Evolutionary conservation across 2,113 vertebrate species (phyloP).

Genomic region (Meles meles): DNA sequence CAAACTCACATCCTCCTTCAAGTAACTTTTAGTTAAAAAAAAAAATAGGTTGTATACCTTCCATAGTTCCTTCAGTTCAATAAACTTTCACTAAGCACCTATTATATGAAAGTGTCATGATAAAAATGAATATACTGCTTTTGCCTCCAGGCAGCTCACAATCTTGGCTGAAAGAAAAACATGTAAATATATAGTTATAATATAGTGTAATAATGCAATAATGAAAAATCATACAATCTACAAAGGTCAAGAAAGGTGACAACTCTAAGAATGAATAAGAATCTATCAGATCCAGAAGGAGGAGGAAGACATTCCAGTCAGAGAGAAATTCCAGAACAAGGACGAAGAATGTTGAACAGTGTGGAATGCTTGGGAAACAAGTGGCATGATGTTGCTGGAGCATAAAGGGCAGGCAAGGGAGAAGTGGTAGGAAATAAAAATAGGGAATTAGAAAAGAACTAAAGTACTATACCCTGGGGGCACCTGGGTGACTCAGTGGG

Average conservation of each 20-base stretch:
- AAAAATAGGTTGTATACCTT: neutral
- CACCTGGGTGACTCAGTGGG: too few species aligned
- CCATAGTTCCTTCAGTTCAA: slow-evolving; percentile 3
- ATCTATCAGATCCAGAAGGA: neutral
- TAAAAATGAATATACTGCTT: neutral
- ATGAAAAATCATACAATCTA: neutral
- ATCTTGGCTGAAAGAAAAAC: slow-evolving; percentile 8
- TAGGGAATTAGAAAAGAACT: neutral
- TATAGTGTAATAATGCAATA: neutral
- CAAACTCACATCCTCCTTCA: neutral
- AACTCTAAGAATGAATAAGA: neutral
- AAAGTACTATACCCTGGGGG: neutral
- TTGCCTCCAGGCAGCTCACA: neutral
- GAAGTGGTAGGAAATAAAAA: neutral
- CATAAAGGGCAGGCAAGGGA: neutral
- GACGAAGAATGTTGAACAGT: slow-evolving; percentile 27
- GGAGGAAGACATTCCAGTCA: neutral
- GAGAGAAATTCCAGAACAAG: slow-evolving; percentile 26
- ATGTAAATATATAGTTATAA: neutral
- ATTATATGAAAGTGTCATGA: neutral
- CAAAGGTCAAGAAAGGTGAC: neutral
- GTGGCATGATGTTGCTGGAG: neutral
- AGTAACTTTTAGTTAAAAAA: slow-evolving; percentile 11
- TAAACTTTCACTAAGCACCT: neutral
- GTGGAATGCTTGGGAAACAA: neutral